Evolutionary conservation across 2,888 invertebrate species (phyloP), one percentile per base, ranked within the genome.

Genomic region (Chaetogeoica ovagalla): DNA sequence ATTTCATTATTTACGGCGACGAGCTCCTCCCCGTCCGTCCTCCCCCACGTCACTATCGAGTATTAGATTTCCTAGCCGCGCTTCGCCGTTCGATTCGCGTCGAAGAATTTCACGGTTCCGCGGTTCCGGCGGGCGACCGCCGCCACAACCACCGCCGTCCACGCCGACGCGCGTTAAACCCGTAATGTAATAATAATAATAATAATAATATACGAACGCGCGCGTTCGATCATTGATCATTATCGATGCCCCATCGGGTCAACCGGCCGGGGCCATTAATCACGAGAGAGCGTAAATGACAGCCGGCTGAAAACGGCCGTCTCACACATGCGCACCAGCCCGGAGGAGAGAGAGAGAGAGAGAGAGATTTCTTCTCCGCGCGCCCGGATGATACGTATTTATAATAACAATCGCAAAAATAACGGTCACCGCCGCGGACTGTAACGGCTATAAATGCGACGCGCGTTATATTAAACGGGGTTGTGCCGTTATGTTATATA

Each of bases 21-120:
- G 30, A 30, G 2, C 30, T 30, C 30, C 30, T 4, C 30, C 30
- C 30, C 1, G 2, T 30, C 30, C 30, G 4, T 30, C 30, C 30
- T n/a, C n/a, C n/a, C n/a, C n/a, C n/a, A n/a, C n/a, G n/a, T n/a
- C n/a, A n/a, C n/a, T n/a, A n/a, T n/a, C n/a, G n/a, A n/a, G n/a
- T n/a, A n/a, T n/a, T n/a, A n/a, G n/a, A n/a, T n/a, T n/a, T n/a
- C n/a, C n/a, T n/a, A n/a, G n/a, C n/a, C n/a, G n/a, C n/a, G n/a
- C n/a, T n/a, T n/a, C n/a, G n/a, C n/a, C n/a, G 55, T 17, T 6
- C 55, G 17, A 55, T 15, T 15, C 52, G 60, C 23, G 23, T 8
- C 21, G n/a, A 69, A 69, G 76, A 77, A 77, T 77, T 77, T 77
- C 76, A 77, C 76, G 69, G 59, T 48, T 69, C 69, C 76, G 69